Evolutionary conservation across 2,797 vertebrate genomes (phyloP).

Genomic region (Adelosebastes latens): DNA sequence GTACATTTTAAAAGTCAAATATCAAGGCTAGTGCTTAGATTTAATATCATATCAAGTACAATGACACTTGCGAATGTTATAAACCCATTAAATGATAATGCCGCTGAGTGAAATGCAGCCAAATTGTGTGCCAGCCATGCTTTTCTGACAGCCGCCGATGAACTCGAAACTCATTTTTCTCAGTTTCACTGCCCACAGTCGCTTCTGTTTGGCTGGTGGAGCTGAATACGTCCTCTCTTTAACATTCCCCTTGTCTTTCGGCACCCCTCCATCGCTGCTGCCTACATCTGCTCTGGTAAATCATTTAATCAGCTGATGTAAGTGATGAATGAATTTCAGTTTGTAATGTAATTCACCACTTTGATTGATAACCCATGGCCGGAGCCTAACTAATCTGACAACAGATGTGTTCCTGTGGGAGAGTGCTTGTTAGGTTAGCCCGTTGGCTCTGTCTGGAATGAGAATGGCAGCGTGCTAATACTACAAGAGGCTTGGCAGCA

Average conservation of each 20-base stretch:
- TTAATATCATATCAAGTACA: slow-evolving; percentile 11
- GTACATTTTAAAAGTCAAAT: slow-evolving; percentile 13
- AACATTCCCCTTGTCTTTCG: slow-evolving; percentile 7
- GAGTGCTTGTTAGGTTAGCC: slow-evolving; percentile 48
- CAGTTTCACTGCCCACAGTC: slow-evolving; percentile 6
- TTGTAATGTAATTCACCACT: slow-evolving; percentile 51
- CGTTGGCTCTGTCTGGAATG: slow-evolving; percentile 41
- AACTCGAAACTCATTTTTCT: slow-evolving; percentile 23
- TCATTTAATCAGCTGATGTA: slow-evolving; percentile 58
- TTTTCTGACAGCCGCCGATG: slow-evolving; percentile 12
- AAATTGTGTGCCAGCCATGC: neutral
- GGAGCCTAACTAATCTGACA: slow-evolving; percentile 58
- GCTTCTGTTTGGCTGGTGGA: slow-evolving; percentile 4
- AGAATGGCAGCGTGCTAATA: slow-evolving; percentile 39
- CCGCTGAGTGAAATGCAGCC: slow-evolving; percentile 15
- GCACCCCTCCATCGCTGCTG: slow-evolving; percentile 16
- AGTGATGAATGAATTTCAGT: slow-evolving; percentile 56
- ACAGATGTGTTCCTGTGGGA: slow-evolving; percentile 66
- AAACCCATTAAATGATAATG: slow-evolving; percentile 12
- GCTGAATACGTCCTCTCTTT: slow-evolving; percentile 8
- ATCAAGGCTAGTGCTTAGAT: neutral
- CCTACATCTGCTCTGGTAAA: slow-evolving; percentile 42
- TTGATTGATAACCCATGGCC: slow-evolving; percentile 68
- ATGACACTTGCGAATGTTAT: slow-evolving; percentile 4
- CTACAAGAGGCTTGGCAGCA: slow-evolving; percentile 45